Percentiles rank a stretch among this genome's conserved stretches.
These are phyloP conservation scores for Cremastinae sp. DNA, from an alignment of 2,888 invertebrate genomes.

Conservation along the genomic window DNA sequence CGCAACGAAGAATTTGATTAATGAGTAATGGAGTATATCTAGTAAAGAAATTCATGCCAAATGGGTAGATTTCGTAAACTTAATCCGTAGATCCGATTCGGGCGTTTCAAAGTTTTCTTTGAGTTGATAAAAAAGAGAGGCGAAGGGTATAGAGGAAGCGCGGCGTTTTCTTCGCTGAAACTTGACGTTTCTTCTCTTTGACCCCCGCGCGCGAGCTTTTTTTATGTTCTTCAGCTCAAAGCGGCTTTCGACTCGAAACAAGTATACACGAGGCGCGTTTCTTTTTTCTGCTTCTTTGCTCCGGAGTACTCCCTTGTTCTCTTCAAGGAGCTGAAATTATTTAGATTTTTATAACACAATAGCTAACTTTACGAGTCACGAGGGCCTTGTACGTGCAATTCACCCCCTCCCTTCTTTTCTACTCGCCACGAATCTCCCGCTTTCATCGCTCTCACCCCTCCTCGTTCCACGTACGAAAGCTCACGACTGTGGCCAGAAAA, in stretches of 20 bases:
- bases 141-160: constrained; percentile 12
- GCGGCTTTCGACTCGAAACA: constrained; percentile 31
- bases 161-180: constrained; percentile 24
- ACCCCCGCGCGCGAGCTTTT: constrained; percentile 44
- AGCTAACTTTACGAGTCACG: constrained; percentile 77
- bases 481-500: constrained; percentile 61
- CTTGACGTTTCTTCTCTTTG: constrained; percentile 44
- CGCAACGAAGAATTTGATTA: too few relatives aligned
- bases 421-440: background rate
- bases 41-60: too few relatives aligned
- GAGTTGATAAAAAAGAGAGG: constrained; percentile 37
- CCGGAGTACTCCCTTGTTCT: constrained; percentile 39
- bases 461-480: constrained; percentile 2
- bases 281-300: constrained; percentile 13
- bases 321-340: constrained; percentile 76
- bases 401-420: background rate
- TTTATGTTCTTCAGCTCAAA: constrained; percentile 9
- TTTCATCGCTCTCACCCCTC: constrained; percentile 16
- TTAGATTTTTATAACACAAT: constrained; percentile 79
- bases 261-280: constrained; percentile 48
- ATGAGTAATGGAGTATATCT: too few relatives aligned
- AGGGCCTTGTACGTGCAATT: constrained; percentile 57
- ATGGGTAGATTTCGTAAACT: constrained; percentile 73
- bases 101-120: constrained; percentile 61
- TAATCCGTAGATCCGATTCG: constrained; percentile 77